Conservation (phyloP, 2,888 invertebrate species). For the Lithophane socia region DNA sequence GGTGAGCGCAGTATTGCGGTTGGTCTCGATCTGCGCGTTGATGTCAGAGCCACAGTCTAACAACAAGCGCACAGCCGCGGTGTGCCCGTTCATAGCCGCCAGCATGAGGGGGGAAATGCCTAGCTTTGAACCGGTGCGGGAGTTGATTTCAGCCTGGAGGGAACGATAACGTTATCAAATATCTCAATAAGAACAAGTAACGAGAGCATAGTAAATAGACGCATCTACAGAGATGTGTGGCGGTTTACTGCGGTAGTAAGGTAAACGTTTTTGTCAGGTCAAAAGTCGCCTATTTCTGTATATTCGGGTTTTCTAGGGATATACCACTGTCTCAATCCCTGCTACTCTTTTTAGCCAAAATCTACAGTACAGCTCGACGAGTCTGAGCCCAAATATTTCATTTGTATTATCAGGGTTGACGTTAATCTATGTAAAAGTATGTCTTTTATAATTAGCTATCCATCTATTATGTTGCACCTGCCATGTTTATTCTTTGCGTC, state of each 20-base stretch:
- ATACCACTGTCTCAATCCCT: neutral
- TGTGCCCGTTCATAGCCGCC: conserved; percentile 99
- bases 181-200: neutral
- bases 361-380: neutral
- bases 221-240: too few relatives aligned
- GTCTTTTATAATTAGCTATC: neutral
- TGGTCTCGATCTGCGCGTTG: conserved; percentile 99
- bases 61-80: conserved; percentile 97
- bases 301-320: neutral
- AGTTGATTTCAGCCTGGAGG: conserved; percentile 97
- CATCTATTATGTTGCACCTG: neutral
- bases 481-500: neutral
- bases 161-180: neutral
- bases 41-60: conserved; percentile 99
- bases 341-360: neutral
- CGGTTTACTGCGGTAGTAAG: neutral
- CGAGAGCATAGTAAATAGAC: neutral
- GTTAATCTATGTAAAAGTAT: neutral
- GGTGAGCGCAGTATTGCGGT: conserved; percentile 99
- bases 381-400: neutral
- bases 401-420: neutral
- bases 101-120: conserved; percentile 99
- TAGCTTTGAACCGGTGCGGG: conserved; percentile 98
- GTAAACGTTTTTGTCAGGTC: neutral
- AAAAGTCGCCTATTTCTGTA: neutral